Evolutionary conservation across 2,888 invertebrate genomes (phyloP).

Genomic region (Ophioninae sp.): DNA sequence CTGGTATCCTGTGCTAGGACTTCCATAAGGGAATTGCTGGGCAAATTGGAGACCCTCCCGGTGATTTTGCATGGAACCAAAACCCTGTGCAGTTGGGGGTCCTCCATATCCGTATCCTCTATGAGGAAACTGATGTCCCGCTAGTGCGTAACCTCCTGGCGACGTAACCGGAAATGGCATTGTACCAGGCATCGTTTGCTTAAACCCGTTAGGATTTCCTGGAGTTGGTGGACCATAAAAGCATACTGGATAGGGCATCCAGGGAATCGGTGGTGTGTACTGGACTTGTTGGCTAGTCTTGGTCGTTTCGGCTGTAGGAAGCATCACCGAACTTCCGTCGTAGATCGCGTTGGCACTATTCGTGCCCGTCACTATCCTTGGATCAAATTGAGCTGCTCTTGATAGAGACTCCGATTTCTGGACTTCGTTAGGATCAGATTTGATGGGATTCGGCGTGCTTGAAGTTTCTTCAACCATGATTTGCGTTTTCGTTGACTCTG

Average conservation of each 20-base stretch:
- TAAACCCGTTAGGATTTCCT: slow-evolving; percentile 7
- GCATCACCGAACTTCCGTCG: slow-evolving; percentile 45
- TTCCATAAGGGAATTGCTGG: slow-evolving; percentile 32
- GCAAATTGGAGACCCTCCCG: slow-evolving; percentile 31
- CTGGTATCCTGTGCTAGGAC: slow-evolving; percentile 15
- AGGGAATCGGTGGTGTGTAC: slow-evolving; percentile 67
- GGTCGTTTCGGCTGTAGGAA: slow-evolving; percentile 71
- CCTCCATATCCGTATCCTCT: slow-evolving; percentile 47
- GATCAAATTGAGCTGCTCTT: slow-evolving; percentile 6
- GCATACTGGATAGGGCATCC: slow-evolving; percentile 72
- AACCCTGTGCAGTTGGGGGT: slow-evolving; percentile 48
- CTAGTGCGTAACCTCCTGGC: slow-evolving; percentile 27
- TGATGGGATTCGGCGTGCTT: not conserved
- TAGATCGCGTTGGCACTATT: slow-evolving; percentile 36
- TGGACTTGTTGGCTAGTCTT: slow-evolving; percentile 75
- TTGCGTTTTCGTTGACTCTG: slow-evolving; percentile 28
- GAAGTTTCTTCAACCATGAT: not conserved
- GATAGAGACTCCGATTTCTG: not conserved
- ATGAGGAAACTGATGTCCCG: slow-evolving; percentile 42
- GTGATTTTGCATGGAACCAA: slow-evolving; percentile 31
- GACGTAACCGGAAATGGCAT: slow-evolving; percentile 59
- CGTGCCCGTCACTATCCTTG: slow-evolving; percentile 41
- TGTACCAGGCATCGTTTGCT: slow-evolving; percentile 36
- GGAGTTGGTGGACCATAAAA: slow-evolving; percentile 53
- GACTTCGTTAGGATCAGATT: not conserved